Evolutionary conservation across 2,797 vertebrate genomes (phyloP), one percentile per base, ranked within the genome.

Genomic region (Onychomys torridus): DNA sequence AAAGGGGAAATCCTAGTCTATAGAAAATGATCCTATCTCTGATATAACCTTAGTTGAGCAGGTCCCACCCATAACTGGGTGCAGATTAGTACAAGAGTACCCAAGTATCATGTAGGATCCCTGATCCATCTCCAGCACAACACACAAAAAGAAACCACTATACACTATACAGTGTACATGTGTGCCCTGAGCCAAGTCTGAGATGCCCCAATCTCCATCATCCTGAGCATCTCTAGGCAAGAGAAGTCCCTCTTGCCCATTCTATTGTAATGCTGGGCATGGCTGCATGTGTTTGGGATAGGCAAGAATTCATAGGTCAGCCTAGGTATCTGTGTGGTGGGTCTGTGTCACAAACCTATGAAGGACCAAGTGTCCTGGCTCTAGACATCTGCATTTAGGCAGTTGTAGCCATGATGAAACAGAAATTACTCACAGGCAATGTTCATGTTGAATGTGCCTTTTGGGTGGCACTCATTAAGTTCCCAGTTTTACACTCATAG

Each of bases 381-480:
- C 77, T 57, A 32, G 10, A 13, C 3, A 4, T 76, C 9, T 63
- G n/a, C 40, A 37, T n/a, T 91, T 40, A 67, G 88, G 82, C 32
- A 84, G 40, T 12, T 23, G 5, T 25, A 55, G 8, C 3, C 32
- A 52, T 0, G 0, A 21, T 52, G 59, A 67, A 94, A 57, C 3
- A 86, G 57, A 19, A 29, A 81, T 97, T 97, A 96, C 96, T 98
- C 94, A 98, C 94, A 97, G 65, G 5, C 10, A 16, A 97, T 16
- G 59, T 91, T 61, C 94, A 98, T 52, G 32, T 3, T 17, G 71
- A 96, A 6, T 16, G 59, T 67, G 32, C 96, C 93, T 67, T 97
- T 55, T 0, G 17, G 13, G n/a, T 71, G 46, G 14, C 0, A 0
- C 0, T 97, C 92, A 34, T 78, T 55, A 29, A 9, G 37, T 97